A percentile compares a stretch with the other conserved stretches of the same genome.
These are phyloP conservation scores for Chlorodrepanis virens DNA, from an alignment of 2,113 vertebrate genomes.

Conservation along the genomic window DNA sequence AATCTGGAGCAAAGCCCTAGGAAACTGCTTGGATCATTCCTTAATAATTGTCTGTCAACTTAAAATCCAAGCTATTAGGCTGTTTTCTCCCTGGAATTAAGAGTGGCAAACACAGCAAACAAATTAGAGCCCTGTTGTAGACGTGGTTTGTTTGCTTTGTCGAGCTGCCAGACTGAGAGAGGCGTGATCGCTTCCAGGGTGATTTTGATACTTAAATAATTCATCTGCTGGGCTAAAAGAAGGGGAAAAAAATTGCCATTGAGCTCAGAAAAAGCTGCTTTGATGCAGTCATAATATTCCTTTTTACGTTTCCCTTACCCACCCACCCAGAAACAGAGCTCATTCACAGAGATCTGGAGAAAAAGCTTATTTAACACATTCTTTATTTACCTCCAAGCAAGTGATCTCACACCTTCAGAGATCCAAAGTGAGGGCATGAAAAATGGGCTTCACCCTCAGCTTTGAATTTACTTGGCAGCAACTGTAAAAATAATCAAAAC, in stretches of 20 bases:
- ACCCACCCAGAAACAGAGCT: background rate
- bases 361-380: background rate
- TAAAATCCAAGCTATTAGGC: background rate
- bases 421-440: background rate
- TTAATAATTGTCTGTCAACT: background rate
- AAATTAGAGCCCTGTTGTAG: background rate
- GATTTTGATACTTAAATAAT: conserved; percentile 1
- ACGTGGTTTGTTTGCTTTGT: background rate
- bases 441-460: background rate
- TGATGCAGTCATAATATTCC: background rate
- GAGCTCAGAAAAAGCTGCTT: background rate
- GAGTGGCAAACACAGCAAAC: background rate
- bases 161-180: background rate
- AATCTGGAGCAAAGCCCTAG: background rate
- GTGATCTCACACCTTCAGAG: background rate
- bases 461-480: background rate
- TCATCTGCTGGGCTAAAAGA: background rate
- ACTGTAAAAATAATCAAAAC: background rate
- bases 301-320: background rate
- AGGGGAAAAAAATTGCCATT: background rate
- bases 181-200: background rate
- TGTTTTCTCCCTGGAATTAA: background rate
- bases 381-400: background rate
- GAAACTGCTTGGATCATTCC: background rate
- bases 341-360: background rate